Evolutionary conservation across 2,888 invertebrate genomes (phyloP).

Genomic region (Mythimna loreyi): DNA sequence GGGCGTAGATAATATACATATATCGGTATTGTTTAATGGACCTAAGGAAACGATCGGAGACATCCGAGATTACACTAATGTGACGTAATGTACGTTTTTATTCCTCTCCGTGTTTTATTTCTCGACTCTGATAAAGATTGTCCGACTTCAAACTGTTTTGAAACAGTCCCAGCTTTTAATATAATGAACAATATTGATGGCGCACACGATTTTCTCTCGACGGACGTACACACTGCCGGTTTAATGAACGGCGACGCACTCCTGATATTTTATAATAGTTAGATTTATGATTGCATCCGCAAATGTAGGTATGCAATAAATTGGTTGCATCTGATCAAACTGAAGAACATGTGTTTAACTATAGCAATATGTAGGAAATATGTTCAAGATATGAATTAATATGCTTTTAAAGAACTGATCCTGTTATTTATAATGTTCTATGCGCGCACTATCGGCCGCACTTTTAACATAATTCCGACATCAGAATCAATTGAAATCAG

Average conservation of each 20-base stretch:
- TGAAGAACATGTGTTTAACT: conserved; percentile 20
- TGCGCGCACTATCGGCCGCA: conserved; percentile 54
- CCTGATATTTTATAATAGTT: conserved; percentile 58
- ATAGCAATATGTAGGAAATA: conserved; percentile 26
- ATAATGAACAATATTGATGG: conserved; percentile 58
- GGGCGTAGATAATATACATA: conserved; percentile 81
- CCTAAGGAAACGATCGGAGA: conserved; percentile 75
- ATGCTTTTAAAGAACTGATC: conserved; percentile 50
- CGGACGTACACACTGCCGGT: conserved; percentile 41
- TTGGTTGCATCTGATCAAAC: conserved; percentile 42
- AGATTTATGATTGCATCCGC: conserved; percentile 58
- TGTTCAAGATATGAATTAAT: conserved; percentile 32
- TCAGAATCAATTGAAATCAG: conserved; percentile 82
- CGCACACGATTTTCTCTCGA: conserved; percentile 45
- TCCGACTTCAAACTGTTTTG: conserved; percentile 52
- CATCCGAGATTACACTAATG: conserved; percentile 70
- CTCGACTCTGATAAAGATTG: conserved; percentile 58
- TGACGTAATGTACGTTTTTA: conserved; percentile 64
- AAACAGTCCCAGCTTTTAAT: conserved; percentile 52
- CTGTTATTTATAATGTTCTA: conserved; percentile 60
- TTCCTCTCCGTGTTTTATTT: conserved; percentile 59
- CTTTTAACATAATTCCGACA: conserved; percentile 74
- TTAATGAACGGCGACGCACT: conserved; percentile 53
- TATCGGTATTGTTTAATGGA: conserved; percentile 76
- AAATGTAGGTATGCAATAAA: conserved; percentile 57